These are phyloP conservation scores for Colletes collaris DNA, from an alignment of 2,888 invertebrate species.

Conservation along the genomic window DNA sequence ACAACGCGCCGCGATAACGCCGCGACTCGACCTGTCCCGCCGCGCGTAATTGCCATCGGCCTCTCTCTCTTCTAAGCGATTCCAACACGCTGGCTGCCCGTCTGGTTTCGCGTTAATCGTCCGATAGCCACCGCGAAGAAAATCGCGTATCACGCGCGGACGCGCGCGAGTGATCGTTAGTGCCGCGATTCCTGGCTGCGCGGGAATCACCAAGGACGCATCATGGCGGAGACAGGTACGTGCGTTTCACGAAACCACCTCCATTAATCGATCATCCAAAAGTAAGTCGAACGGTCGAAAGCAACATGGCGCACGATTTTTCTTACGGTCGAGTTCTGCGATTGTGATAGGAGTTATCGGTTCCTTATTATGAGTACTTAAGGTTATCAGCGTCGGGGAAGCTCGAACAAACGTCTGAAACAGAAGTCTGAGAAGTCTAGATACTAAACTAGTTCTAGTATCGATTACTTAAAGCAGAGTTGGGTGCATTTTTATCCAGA, in stretches of 20 bases:
- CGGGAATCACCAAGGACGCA: slow-evolving; percentile 13
- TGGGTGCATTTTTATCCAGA: too few relatives aligned
- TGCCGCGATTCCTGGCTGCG: slow-evolving; percentile 8
- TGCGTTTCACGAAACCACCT: not conserved
- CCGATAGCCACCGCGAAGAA: slow-evolving; percentile 62
- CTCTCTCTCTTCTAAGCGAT: slow-evolving; percentile 26
- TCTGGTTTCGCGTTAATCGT: slow-evolving; percentile 74
- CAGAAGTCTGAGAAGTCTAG: too few relatives aligned
- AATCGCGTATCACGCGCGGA: slow-evolving; percentile 33
- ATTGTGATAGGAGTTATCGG: too few relatives aligned
- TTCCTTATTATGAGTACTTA: too few relatives aligned
- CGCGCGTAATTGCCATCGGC: slow-evolving; percentile 39
- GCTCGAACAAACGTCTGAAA: too few relatives aligned
- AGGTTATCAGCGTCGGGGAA: too few relatives aligned
- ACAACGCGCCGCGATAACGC: slow-evolving; percentile 63
- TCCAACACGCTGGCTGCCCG: slow-evolving; percentile 42
- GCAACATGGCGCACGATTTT: too few relatives aligned
- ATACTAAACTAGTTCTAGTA: too few relatives aligned
- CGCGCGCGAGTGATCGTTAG: not conserved
- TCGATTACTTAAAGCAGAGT: too few relatives aligned
- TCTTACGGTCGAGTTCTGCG: too few relatives aligned
- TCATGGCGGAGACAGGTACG: slow-evolving; percentile 3
- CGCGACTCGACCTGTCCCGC: slow-evolving; percentile 38
- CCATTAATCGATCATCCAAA: too few relatives aligned
- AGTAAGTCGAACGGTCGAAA: too few relatives aligned